Conservation (phyloP, 92 coral and sea anemone species). For the Siderastrea siderea region DNA sequence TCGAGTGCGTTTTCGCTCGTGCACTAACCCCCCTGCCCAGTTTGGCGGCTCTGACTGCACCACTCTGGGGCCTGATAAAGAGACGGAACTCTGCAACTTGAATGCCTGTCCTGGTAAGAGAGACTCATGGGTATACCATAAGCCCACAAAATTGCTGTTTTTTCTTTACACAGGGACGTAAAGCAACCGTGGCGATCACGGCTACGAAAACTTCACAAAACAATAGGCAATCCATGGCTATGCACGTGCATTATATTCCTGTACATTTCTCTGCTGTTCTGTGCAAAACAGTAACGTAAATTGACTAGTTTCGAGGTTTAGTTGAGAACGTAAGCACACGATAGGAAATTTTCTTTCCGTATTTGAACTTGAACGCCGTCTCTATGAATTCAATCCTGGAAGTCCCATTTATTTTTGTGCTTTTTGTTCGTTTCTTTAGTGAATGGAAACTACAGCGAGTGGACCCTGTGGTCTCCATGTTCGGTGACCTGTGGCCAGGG, state of each 20-base stretch:
- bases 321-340: too few relatives aligned
- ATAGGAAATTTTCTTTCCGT: too few relatives aligned
- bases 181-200: too few relatives aligned
- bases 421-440: slow-evolving; percentile 48
- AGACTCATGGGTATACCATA: not conserved
- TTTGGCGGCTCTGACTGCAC: slow-evolving; percentile 92
- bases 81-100: slow-evolving; percentile 82
- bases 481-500: slow-evolving; percentile 99
- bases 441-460: slow-evolving; percentile 92
- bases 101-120: slow-evolving; percentile 92
- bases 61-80: slow-evolving; percentile 77
- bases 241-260: too few relatives aligned
- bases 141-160: too few relatives aligned
- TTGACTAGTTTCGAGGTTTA: too few relatives aligned
- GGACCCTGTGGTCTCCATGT: slow-evolving; percentile 98
- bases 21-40: slow-evolving; percentile 87
- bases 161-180: too few relatives aligned
- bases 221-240: too few relatives aligned
- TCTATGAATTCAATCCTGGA: not conserved
- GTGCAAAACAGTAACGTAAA: too few relatives aligned
- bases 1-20: slow-evolving; percentile 84
- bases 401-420: not conserved
- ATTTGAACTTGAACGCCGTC: too few relatives aligned
- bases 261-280: too few relatives aligned
- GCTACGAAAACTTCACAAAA: too few relatives aligned